Evolutionary conservation across 2,888 invertebrate genomes (phyloP).

Genomic region (Trissolcus brochymenae): DNA sequence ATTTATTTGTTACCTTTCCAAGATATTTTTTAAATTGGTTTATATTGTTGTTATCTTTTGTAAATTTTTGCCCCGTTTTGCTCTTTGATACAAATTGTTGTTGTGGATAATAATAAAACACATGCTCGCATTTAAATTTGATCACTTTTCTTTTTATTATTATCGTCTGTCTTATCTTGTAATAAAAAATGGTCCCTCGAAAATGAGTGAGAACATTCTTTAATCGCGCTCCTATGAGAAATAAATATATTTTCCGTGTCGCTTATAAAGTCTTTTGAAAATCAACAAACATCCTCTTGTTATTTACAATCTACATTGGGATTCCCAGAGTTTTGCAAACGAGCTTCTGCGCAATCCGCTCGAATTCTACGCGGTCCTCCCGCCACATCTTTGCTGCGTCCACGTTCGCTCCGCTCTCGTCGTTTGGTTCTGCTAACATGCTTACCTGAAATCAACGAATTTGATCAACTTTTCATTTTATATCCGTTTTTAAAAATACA

Average conservation of each 20-base stretch:
- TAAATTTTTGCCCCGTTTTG: too few species aligned
- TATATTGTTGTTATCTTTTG: too few species aligned
- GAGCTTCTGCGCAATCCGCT: conserved; percentile 92
- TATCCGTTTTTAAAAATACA: too few species aligned
- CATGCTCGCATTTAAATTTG: neutral
- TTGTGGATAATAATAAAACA: neutral
- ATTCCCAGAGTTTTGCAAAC: conserved; percentile 94
- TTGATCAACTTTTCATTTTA: too few species aligned
- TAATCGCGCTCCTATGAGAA: neutral
- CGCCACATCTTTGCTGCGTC: conserved; percentile 99
- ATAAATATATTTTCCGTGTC: neutral
- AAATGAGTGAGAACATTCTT: neutral
- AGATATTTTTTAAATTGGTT: too few species aligned
- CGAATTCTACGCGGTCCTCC: conserved; percentile 95
- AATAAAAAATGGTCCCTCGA: neutral
- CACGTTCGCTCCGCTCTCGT: conserved; percentile 99
- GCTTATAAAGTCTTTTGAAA: conserved; percentile 2
- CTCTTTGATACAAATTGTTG: too few species aligned
- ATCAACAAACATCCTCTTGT: neutral
- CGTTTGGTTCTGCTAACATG: conserved; percentile 99
- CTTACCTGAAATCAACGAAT: conserved; percentile 80
- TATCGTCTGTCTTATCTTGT: neutral
- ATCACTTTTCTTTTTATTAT: neutral
- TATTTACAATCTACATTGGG: conserved; percentile 68
- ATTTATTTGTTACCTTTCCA: too few species aligned